phyloP scores from a whole-genome alignment of 2,113 vertebrate species.

The Astatotilapia flaviijosephi region DNA sequence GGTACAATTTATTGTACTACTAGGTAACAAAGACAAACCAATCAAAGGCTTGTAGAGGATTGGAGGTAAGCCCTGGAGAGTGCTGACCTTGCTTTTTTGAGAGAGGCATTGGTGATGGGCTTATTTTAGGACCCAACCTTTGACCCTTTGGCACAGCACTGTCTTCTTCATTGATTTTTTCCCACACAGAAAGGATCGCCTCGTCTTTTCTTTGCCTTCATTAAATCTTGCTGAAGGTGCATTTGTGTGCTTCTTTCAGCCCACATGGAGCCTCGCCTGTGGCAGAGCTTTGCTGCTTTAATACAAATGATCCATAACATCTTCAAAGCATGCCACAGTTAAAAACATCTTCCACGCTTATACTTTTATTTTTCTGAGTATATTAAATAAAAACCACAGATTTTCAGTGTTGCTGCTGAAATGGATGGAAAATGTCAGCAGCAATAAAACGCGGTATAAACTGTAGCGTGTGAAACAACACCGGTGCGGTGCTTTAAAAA shows the following conservation, averaged over 20 bases:
- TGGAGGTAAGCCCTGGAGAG: background rate
- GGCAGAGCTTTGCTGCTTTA: background rate
- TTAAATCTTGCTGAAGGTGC: background rate
- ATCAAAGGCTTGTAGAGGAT: background rate
- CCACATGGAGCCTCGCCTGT: background rate
- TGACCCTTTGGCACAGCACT: slow-evolving; percentile 2
- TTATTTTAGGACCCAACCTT: slow-evolving; percentile 6
- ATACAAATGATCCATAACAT: background rate
- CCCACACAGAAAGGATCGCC: background rate
- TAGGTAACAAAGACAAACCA: background rate
- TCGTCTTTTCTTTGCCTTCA: background rate
- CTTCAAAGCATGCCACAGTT: background rate
- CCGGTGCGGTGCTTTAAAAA: background rate
- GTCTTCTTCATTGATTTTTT: slow-evolving; percentile 4
- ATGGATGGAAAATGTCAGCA: background rate
- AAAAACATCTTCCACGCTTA: background rate
- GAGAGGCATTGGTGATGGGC: background rate
- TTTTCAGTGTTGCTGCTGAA: background rate
- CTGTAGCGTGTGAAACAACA: background rate
- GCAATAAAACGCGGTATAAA: background rate
- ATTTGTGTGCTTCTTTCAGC: background rate
- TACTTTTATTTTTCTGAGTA: background rate
- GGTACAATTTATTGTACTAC: background rate
- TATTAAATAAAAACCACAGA: background rate
- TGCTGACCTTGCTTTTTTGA: background rate